Percentiles rank a stretch among this genome's conserved stretches.
phyloP scores from a whole-genome alignment of 2,797 vertebrate genomes.

The Catostomus latipinnis region DNA sequence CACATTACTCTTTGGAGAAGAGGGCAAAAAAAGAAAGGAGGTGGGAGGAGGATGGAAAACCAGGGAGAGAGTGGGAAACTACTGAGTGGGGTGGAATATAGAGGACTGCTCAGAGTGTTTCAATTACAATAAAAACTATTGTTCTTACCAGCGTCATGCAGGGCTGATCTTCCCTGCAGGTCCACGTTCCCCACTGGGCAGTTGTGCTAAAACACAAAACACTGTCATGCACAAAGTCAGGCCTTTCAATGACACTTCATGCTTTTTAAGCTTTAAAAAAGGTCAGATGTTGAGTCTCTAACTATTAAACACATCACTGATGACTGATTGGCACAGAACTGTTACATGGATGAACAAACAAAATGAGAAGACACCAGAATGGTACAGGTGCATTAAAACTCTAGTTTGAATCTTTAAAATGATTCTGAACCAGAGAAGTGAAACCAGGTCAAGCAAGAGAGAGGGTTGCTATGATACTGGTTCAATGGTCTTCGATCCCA shows the following conservation, averaged over 20 bases:
- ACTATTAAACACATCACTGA: background rate
- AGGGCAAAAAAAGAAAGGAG: background rate
- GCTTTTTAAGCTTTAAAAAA: background rate
- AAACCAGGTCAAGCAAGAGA: slow-evolving; percentile 48
- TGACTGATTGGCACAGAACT: background rate
- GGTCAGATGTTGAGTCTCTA: background rate
- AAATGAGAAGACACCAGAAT: background rate
- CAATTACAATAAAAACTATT: background rate
- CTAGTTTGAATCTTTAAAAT: no score
- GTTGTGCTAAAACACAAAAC: slow-evolving; percentile 82
- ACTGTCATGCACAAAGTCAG: slow-evolving; percentile 17
- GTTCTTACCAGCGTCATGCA: slow-evolving; percentile 92
- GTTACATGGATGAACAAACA: background rate
- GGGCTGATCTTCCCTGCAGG: slow-evolving; percentile 91
- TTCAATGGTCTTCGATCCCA: slow-evolving; percentile 10
- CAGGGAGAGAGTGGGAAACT: background rate
- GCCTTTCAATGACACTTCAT: slow-evolving; percentile 3
- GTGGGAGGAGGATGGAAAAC: background rate
- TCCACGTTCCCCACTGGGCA: slow-evolving; percentile 94
- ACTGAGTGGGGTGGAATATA: background rate
- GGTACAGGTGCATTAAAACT: background rate
- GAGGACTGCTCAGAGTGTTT: background rate
- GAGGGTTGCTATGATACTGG: slow-evolving; percentile 42
- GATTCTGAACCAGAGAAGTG: background rate
- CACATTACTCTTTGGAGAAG: background rate